phyloP scores from a whole-genome alignment of 37 sponge, comb jelly and placozoan species.

The Aplysina aerophoba region DNA sequence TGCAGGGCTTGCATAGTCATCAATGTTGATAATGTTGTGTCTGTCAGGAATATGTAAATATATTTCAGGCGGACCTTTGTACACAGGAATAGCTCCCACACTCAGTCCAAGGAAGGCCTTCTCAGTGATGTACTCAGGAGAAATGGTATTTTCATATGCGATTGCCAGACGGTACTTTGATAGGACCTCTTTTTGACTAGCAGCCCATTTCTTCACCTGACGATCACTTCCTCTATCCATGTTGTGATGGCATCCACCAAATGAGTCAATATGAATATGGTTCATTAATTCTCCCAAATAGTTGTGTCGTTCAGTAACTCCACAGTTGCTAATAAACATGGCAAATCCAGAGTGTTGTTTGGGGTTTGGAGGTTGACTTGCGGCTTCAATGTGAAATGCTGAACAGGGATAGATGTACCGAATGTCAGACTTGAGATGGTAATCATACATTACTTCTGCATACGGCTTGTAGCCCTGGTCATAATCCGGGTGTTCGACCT shows the following conservation, averaged over 20 bases:
- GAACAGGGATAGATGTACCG: not conserved
- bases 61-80: conserved; percentile 1
- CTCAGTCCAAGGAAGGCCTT: not conserved
- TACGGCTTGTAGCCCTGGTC: conserved; percentile 17
- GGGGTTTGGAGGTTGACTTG: not conserved
- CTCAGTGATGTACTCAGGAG: conserved; percentile 22
- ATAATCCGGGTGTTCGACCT: not conserved
- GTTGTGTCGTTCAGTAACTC: not conserved
- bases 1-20: conserved; percentile 14
- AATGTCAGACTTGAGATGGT: conserved; percentile 14
- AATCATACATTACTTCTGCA: not conserved
- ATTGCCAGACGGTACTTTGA: conserved; percentile 30
- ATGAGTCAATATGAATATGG: not conserved
- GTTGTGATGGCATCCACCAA: conserved; percentile 21
- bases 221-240: not conserved
- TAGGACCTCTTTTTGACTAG: not conserved
- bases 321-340: conserved; percentile 30
- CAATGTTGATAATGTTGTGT: conserved; percentile 30
- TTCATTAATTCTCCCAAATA: not conserved
- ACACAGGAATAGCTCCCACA: conserved; percentile 21
- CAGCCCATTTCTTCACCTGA: not conserved
- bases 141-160: conserved; percentile 10
- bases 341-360: not conserved
- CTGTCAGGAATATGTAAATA: conserved; percentile 7
- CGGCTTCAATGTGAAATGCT: not conserved